Base-by-base conservation (phyloP, 2,888 invertebrate species). In the Melanostoma mellinum region DNA sequence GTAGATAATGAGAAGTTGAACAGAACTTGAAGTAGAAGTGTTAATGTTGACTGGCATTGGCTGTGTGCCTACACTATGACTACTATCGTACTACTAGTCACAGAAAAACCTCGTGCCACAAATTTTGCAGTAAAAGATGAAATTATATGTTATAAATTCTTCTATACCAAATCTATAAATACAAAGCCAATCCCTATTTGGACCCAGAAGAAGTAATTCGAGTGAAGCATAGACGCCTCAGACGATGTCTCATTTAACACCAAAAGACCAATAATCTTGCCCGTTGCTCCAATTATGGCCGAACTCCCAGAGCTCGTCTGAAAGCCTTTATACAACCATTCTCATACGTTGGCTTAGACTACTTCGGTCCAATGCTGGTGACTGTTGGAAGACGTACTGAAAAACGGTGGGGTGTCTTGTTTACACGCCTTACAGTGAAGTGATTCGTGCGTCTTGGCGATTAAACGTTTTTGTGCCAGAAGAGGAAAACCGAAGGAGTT, bases 341-440 rank as follows among this genome's bases (percentile, higher is more conserved):
- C 44, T 56, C 65, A 0, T 75, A 73, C 9, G 61, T 4, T 3
- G 9, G 44, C 9, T 42, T 5, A 68, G 69, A 1, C 61, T 85
- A n/a, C 71, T 85, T 86, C 63, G 86, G 80, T 0, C 84, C 84
- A 3, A 48, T 81, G 2, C 6, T 44, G 2, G 58, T 84, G 0
- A 36, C 56, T 0, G 67, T 81, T 3, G 85, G 79, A 0, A 56
- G 85, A 8, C 78, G 8, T 1, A 10, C 44, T 3, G 42, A 67
- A 8, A 53, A 53, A 20, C 44, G 44, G 33, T 63, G 30, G 74
- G 75, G 78, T 32, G 84, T 85, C 1, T 52, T 86, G 0, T 74
- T 86, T n/a, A 84, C 84, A 3, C 85, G 85, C 36, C 20, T 85
- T 4, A 81, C 80, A 1, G 53, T 71, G n/a, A 3, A 73, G 78